Conservation (phyloP, 2,113 vertebrate genomes). For the Petromus typicus region DNA sequence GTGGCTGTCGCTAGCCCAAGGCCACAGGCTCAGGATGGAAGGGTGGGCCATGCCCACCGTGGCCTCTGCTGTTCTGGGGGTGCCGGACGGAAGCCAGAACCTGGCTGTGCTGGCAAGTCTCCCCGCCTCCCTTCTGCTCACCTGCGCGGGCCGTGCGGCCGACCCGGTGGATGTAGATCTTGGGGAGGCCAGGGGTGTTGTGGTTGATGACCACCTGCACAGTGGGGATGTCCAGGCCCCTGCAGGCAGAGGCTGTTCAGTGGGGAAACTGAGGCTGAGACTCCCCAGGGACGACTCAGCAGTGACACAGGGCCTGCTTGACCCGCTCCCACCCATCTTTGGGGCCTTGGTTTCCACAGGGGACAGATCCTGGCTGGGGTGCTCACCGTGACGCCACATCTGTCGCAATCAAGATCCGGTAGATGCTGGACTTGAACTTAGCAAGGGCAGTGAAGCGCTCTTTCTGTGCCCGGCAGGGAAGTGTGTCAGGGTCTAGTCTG, state of each 20-base stretch:
- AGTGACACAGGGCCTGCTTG: background rate
- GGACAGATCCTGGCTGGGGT: background rate
- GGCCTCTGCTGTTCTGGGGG: background rate
- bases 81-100: background rate
- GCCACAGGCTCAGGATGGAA: background rate
- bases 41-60: background rate
- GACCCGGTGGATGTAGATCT: constrained; percentile 97
- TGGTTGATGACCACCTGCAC: constrained; percentile 98
- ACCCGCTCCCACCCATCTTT: background rate
- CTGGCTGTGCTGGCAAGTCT: background rate
- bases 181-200: constrained; percentile 96
- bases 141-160: constrained; percentile 96
- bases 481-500: background rate
- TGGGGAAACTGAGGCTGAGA: accelerated
- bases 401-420: constrained; percentile 95
- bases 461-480: constrained; percentile 83
- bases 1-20: background rate
- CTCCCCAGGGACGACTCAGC: background rate
- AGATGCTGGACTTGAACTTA: constrained; percentile 98
- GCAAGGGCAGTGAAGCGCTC: constrained; percentile 95
- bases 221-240: constrained; percentile 96
- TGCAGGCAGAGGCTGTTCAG: constrained; percentile 58
- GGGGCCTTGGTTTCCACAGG: background rate
- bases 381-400: constrained; percentile 95
- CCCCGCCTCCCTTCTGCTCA: constrained; percentile 68